These are phyloP conservation scores for Hoplodrina blanda DNA, from an alignment of 2,888 invertebrate genomes.

Conservation along the genomic window DNA sequence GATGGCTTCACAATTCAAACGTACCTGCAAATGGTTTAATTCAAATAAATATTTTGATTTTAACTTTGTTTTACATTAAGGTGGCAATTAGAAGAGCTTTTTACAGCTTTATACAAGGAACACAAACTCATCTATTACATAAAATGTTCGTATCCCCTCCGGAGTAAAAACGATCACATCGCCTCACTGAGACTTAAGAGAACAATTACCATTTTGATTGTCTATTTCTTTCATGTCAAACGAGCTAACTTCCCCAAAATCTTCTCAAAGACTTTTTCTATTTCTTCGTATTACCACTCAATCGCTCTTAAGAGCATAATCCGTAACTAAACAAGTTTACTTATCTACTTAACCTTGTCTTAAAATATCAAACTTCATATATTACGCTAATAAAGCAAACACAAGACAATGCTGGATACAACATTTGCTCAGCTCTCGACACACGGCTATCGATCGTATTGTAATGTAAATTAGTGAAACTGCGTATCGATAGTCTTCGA, in stretches of 20 bases:
- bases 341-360: slow-evolving; percentile 14
- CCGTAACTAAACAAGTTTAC: slow-evolving; percentile 29
- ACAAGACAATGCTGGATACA: slow-evolving; percentile 46
- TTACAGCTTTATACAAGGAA: no score
- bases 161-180: no score
- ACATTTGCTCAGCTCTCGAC: slow-evolving; percentile 62
- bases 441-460: slow-evolving; percentile 48
- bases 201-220: no score
- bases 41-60: no score
- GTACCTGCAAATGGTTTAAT: no score
- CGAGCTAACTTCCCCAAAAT: neutral
- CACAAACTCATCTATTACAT: no score
- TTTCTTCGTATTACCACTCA: slow-evolving; percentile 4
- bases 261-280: neutral
- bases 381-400: slow-evolving; percentile 54
- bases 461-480: slow-evolving; percentile 68
- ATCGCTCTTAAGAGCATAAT: slow-evolving; percentile 28
- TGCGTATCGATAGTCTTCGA: slow-evolving; percentile 57
- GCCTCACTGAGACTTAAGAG: no score
- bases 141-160: no score
- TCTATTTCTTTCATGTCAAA: neutral
- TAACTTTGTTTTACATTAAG: no score
- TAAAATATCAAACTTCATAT: slow-evolving; percentile 26
- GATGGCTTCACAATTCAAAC: no score
- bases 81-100: no score